phyloP scores from a whole-genome alignment of 2,888 invertebrate genomes.

The Meandrusa payeni region DNA sequence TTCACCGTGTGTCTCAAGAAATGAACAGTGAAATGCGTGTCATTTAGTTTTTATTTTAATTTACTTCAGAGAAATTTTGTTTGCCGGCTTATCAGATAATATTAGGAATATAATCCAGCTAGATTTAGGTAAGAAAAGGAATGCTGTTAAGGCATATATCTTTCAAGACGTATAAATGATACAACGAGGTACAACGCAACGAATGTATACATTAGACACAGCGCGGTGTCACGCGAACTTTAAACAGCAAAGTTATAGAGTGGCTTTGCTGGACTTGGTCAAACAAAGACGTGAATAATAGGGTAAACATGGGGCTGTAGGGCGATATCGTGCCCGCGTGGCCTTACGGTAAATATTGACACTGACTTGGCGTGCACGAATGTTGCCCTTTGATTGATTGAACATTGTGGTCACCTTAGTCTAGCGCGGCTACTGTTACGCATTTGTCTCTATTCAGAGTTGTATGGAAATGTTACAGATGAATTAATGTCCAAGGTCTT shows the following conservation, averaged over 20 bases:
- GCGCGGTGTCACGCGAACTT: conserved; percentile 63
- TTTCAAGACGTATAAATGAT: conserved; percentile 40
- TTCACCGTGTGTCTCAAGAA: not conserved
- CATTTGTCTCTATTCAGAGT: conserved; percentile 17
- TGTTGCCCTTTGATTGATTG: conserved; percentile 75
- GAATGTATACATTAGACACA: conserved; percentile 51
- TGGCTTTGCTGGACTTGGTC: conserved; percentile 38
- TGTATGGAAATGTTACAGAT: not conserved
- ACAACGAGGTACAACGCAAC: conserved; percentile 38
- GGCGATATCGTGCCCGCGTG: conserved; percentile 58
- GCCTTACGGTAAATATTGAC: conserved; percentile 67
- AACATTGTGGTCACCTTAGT: conserved; percentile 42
- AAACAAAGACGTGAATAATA: conserved; percentile 72
- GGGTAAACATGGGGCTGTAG: conserved; percentile 52
- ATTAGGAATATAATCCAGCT: not conserved
- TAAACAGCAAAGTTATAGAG: conserved; percentile 38
- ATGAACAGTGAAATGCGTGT: too few relatives aligned
- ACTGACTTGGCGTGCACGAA: conserved; percentile 49
- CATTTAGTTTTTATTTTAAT: not conserved
- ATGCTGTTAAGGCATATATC: conserved; percentile 31
- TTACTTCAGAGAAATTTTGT: not conserved
- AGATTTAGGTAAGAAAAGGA: conserved; percentile 1
- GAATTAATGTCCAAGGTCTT: not conserved
- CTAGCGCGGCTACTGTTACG: conserved; percentile 24
- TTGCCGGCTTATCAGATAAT: not conserved